Evolutionary conservation across 2,888 invertebrate genomes (phyloP).

Genomic region (Zeuzera pyrina): DNA sequence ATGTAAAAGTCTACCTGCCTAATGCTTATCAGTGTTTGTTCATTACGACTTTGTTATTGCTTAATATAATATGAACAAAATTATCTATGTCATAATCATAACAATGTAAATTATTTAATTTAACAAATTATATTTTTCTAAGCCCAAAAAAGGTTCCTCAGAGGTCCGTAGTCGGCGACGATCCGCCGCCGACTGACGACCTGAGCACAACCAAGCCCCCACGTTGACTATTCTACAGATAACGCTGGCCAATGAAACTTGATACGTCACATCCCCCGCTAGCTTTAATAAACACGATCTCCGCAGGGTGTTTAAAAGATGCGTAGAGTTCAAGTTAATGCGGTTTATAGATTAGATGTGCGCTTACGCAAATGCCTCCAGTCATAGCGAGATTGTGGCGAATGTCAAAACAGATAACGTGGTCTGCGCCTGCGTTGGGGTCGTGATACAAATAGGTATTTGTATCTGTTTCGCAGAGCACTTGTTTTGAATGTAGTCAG

Average conservation of each 20-base stretch:
- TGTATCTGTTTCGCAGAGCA: conserved; percentile 5
- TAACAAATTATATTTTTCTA: neutral
- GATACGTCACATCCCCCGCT: conserved; percentile 20
- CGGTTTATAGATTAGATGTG: conserved; percentile 34
- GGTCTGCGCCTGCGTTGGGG: conserved; percentile 41
- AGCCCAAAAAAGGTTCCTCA: conserved; percentile 6
- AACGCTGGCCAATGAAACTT: conserved; percentile 25
- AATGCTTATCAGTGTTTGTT: no score
- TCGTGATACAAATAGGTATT: conserved; percentile 40
- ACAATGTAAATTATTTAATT: no score
- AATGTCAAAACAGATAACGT: conserved; percentile 57
- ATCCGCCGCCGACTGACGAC: conserved; percentile 57
- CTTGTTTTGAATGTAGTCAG: neutral
- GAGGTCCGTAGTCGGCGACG: conserved; percentile 52
- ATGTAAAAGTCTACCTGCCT: no score
- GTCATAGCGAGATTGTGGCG: conserved; percentile 39
- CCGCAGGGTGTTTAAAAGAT: neutral
- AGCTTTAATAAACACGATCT: neutral
- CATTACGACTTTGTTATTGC: no score
- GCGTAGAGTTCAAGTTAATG: conserved; percentile 17
- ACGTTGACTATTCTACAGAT: conserved; percentile 51
- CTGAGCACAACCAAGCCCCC: conserved; percentile 31
- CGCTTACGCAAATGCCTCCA: conserved; percentile 66
- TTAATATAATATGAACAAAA: no score
- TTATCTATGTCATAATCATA: no score